Conservation (phyloP, 2,888 invertebrate species). For the Aphodius sticticus region DNA sequence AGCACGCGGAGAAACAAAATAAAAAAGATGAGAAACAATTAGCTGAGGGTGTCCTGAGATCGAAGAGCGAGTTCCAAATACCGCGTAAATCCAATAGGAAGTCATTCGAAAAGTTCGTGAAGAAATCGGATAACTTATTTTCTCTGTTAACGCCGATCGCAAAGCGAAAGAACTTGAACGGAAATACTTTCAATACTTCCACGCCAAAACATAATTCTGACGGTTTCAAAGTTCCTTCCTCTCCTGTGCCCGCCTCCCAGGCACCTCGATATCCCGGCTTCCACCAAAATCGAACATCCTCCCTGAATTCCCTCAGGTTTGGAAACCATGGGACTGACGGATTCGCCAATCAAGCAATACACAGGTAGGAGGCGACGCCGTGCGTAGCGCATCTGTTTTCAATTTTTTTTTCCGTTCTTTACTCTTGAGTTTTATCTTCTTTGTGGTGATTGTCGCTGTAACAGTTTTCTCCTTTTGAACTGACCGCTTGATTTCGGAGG, state of each 20-base stretch:
- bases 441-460: slow-evolving; percentile 10
- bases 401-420: slow-evolving; percentile 15
- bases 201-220: slow-evolving; percentile 41
- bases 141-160: slow-evolving; percentile 68
- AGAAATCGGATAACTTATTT: slow-evolving; percentile 60
- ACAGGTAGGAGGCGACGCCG: slow-evolving; percentile 11
- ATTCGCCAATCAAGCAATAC: slow-evolving; percentile 13
- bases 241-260: slow-evolving; percentile 46
- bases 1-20: slow-evolving; percentile 10
- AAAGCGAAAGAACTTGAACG: slow-evolving; percentile 55
- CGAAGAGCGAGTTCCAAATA: slow-evolving; percentile 58
- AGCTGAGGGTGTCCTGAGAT: slow-evolving; percentile 51
- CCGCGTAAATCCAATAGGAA: slow-evolving; percentile 45
- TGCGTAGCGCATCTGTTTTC: background rate
- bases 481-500: background rate
- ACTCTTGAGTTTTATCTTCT: slow-evolving; percentile 9
- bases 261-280: slow-evolving; percentile 37
- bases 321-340: slow-evolving; percentile 40
- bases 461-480: background rate
- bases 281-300: slow-evolving; percentile 52
- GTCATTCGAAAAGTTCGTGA: slow-evolving; percentile 48
- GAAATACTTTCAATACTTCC: slow-evolving; percentile 48
- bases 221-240: slow-evolving; percentile 49
- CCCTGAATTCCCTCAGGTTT: slow-evolving; percentile 53
- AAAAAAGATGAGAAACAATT: slow-evolving; percentile 14